Evolutionary conservation across 2,888 invertebrate species (phyloP).

Genomic region (Conus canariensis): DNA sequence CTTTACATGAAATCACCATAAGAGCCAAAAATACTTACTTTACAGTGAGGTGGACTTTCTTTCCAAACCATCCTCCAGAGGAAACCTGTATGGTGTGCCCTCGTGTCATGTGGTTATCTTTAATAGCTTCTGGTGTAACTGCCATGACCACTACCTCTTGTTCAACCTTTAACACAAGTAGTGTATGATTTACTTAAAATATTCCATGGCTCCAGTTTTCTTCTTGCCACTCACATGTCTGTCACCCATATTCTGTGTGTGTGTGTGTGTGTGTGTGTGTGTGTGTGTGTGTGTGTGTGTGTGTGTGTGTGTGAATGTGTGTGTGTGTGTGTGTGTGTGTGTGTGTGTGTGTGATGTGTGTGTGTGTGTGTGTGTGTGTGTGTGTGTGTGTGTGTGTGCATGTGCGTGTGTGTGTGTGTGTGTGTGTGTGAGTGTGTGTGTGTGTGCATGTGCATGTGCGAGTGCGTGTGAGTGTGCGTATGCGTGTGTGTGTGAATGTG

Average conservation of each 20-base stretch:
- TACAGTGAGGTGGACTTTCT: constrained; percentile 53
- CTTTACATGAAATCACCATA: neutral
- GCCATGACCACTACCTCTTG: constrained; percentile 36
- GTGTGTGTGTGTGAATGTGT: neutral
- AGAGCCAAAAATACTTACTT: constrained; percentile 50
- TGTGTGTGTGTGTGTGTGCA: neutral
- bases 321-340: neutral
- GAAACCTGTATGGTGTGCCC: neutral
- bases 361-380: neutral
- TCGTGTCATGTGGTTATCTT: constrained; percentile 27
- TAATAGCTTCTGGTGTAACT: constrained; percentile 30
- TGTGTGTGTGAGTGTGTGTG: neutral
- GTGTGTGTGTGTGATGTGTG: neutral
- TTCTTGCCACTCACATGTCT: too few relatives aligned
- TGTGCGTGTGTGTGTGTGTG: neutral
- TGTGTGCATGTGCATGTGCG: constrained; percentile 1
- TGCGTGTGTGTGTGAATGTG: neutral
- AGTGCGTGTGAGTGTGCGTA: neutral
- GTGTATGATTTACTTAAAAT: too few relatives aligned
- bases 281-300: neutral
- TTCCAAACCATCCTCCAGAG: constrained; percentile 43
- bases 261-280: neutral
- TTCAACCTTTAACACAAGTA: constrained; percentile 27
- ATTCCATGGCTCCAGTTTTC: too few relatives aligned
- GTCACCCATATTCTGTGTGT: neutral